Evolutionary conservation across 2,797 vertebrate genomes (phyloP), one percentile per base, ranked within the genome.

Genomic region (Pelobates cultripes): DNA sequence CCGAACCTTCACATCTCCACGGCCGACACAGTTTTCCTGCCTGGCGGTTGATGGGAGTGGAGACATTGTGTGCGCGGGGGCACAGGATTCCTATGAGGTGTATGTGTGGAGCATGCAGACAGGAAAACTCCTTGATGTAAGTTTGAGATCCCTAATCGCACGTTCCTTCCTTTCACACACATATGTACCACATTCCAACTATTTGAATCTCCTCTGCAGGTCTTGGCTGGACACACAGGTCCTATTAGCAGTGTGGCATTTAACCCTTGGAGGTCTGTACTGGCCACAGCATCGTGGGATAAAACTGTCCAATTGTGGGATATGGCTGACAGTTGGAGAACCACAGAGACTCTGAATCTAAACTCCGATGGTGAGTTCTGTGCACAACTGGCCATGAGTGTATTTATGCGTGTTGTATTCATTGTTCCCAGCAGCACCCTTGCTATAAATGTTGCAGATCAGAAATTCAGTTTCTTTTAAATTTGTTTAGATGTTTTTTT

Each of bases 81-180:
- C 97, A 14, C 97, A 96, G 91, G 97, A 99, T 82, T 96, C 97
- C 8, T 99, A 97, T 47, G 97, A 99, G 91, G 93, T 99, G 86
- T 98, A 97, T 41, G 91, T 99, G 84, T 99, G 98, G 98, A 99
- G 97, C 60, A 95, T 99, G 96, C 97, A 99, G 94, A 99, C 96
- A 0, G 98, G 97, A 57, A 89, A 97, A 17, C 94, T 99, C 61
- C 93, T 99, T 14, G 98, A 99, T 84, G 98, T 98, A 86, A 91
- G 93, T 41, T 40, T 3, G 5, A 0, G 3, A 7, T 4, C 66
- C 75, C 63, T 13, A 43, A 4, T 3, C 41, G 15, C 70, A 1
- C n/a, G 3, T 3, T 3, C 44, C 47, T 51, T 51, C 5, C 47
- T 1, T 5, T 15, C 55, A 5, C 55, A 3, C 13, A 47, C 1